A percentile compares a stretch with the other conserved stretches of the same genome.
Evolutionary conservation across 2,888 invertebrate species (phyloP).

Genomic region (Metalampra italica): DNA sequence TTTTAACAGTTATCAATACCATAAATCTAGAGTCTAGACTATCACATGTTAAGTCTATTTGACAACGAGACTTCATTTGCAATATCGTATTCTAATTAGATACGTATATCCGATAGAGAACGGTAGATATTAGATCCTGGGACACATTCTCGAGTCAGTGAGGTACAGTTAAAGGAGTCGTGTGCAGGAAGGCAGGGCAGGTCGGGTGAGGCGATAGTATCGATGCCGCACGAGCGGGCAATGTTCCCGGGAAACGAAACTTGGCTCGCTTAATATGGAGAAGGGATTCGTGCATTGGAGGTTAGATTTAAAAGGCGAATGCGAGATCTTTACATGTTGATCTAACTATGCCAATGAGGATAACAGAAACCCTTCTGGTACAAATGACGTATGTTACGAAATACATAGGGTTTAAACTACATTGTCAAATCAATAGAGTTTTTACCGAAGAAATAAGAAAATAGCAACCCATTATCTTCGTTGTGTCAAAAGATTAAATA

Average conservation of each 20-base stretch:
- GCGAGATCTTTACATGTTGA: neutral
- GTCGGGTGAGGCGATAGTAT: slow-evolving; percentile 63
- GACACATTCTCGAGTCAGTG: slow-evolving; percentile 1
- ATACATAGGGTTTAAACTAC: no score
- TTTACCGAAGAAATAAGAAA: no score
- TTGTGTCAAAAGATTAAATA: no score
- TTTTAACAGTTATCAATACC: no score
- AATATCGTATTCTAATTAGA: no score
- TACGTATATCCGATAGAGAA: no score
- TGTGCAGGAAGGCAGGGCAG: slow-evolving; percentile 45
- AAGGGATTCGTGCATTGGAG: slow-evolving; percentile 2
- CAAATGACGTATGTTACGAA: no score
- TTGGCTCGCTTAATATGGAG: slow-evolving; percentile 6
- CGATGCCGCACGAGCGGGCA: slow-evolving; percentile 44
- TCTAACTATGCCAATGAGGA: neutral
- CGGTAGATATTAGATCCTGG: neutral
- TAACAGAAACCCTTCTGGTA: neutral
- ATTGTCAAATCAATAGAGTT: no score
- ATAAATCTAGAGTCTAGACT: no score
- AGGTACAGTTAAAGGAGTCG: slow-evolving; percentile 29
- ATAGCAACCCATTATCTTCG: no score
- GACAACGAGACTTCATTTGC: no score
- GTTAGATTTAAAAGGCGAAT: neutral
- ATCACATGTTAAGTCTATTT: no score
- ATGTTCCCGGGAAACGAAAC: slow-evolving; percentile 27